Evolutionary conservation across 1,140 invertebrate species (phyloP).

Genomic region (Atopsyche davidsoni): DNA sequence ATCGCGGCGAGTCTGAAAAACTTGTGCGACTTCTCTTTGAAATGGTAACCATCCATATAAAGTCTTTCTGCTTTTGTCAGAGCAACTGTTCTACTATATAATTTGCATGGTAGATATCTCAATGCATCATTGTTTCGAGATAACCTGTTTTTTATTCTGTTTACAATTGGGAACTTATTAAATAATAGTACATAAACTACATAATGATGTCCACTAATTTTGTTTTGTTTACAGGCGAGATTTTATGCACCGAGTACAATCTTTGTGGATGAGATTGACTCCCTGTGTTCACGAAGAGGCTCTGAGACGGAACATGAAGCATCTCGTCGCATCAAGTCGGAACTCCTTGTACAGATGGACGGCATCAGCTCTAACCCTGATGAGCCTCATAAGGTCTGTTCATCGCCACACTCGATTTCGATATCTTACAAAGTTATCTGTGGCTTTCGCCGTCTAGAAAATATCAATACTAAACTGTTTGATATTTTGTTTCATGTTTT

Average conservation of each 20-base stretch:
- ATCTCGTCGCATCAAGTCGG: conserved; percentile 94
- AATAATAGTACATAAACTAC: too few species aligned
- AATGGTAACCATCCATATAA: conserved; percentile 64
- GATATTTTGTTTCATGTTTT: too few species aligned
- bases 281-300: conserved; percentile 91
- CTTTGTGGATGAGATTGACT: conserved; percentile 99
- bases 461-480: too few species aligned
- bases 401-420: neutral
- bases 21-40: conserved; percentile 95
- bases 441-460: neutral
- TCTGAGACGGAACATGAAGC: conserved; percentile 98
- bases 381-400: conserved; percentile 53
- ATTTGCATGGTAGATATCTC: too few species aligned
- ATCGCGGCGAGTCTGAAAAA: conserved; percentile 98
- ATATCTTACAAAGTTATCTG: neutral
- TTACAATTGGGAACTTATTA: too few species aligned
- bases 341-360: conserved; percentile 99
- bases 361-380: conserved; percentile 78
- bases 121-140: too few species aligned
- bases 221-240: conserved; percentile 64
- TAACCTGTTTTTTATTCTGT: too few species aligned
- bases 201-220: too few species aligned
- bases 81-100: conserved; percentile 6
- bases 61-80: conserved; percentile 4
- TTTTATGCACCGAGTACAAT: conserved; percentile 99